Base-by-base conservation (phyloP, 1,140 invertebrate genomes). In the Macrosteles quadrilineatus region DNA sequence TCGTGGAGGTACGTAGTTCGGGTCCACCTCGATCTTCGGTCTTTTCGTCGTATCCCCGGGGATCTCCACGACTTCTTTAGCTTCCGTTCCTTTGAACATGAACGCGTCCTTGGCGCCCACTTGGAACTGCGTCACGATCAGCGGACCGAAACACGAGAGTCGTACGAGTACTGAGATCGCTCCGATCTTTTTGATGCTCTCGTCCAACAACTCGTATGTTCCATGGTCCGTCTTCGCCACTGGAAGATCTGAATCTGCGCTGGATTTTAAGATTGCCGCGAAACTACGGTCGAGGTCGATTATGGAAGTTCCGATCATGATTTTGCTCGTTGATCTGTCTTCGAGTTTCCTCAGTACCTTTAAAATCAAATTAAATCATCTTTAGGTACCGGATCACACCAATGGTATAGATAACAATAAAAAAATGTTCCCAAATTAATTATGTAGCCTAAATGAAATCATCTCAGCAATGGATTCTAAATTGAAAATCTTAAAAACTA, bases 41-140 rank as follows among this genome's bases (percentile, higher is more conserved):
- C 2, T 55, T 23, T 68, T 25, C 6, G 12, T n/a, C 1, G n/a
- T 19, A 23, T 68, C 66, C 1, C 66, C 66, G 3, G 45, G 66
- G 23, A 32, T 17, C 27, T 55, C 45, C 11, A 23, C 36, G 1
- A 68, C 23, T 27, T 71, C 11, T 4, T 67, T 31, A 11, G 47
- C 1, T 2, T 71, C 64, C 12, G 64, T 40, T 17, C 70, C 63
- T 25, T 57, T 69, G 55, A 72, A 72, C 32, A 43, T 53, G 43
- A 63, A 69, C 40, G 45, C 36, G n/a, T n/a, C n/a, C 32, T 69
- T 50, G 9, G 6, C 53, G 4, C 32, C 31, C 45, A 72, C 57
- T 32, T 72, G 53, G 40, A 72, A 64, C 55, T 72, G 67, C 1
- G 67, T 69, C 1, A 72, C 55, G 36, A 72, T 68, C 45, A 72